Conservation (phyloP, 1,140 invertebrate genomes). For the Drosophila prosaltans region DNA sequence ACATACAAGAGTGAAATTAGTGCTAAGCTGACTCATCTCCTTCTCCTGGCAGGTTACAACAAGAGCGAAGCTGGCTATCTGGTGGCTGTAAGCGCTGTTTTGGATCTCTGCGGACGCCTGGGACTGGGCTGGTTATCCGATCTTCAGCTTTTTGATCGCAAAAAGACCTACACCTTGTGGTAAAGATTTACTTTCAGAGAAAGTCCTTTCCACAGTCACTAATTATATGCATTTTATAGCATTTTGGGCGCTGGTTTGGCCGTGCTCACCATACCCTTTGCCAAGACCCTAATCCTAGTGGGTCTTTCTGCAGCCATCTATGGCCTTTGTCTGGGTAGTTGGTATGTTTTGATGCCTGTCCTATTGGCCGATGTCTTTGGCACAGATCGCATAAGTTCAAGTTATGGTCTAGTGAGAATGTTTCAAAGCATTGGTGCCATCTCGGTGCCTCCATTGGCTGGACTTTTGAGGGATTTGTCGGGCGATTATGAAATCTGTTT, state of each 20-base stretch:
- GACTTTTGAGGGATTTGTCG: slow-evolving; percentile 87
- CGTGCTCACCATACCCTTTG: slow-evolving; percentile 87
- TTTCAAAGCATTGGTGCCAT: slow-evolving; percentile 90
- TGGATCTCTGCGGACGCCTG: slow-evolving; percentile 88
- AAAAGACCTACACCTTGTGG: slow-evolving; percentile 89
- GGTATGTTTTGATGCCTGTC: slow-evolving; percentile 90
- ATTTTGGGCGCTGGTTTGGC: slow-evolving; percentile 88
- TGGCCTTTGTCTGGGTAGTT: slow-evolving; percentile 88
- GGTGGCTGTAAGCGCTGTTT: slow-evolving; percentile 88
- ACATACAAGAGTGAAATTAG: not conserved
- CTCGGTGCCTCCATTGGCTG: slow-evolving; percentile 88
- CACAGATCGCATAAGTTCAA: slow-evolving; percentile 88
- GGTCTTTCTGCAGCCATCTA: slow-evolving; percentile 86
- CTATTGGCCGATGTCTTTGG: slow-evolving; percentile 89
- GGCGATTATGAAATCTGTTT: slow-evolving; percentile 89
- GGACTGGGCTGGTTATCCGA: slow-evolving; percentile 89
- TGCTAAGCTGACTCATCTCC: not conserved
- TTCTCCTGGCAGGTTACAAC: slow-evolving; percentile 84
- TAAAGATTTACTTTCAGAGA: slow-evolving; percentile 59
- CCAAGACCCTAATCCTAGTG: slow-evolving; percentile 86
- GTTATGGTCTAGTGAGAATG: slow-evolving; percentile 89
- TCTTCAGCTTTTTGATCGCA: slow-evolving; percentile 87
- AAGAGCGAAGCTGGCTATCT: slow-evolving; percentile 88
- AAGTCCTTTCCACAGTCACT: not conserved
- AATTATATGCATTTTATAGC: slow-evolving; percentile 77